These are phyloP conservation scores for Choristoneura rosaceana DNA, from an alignment of 2,888 invertebrate genomes.

Conservation along the genomic window DNA sequence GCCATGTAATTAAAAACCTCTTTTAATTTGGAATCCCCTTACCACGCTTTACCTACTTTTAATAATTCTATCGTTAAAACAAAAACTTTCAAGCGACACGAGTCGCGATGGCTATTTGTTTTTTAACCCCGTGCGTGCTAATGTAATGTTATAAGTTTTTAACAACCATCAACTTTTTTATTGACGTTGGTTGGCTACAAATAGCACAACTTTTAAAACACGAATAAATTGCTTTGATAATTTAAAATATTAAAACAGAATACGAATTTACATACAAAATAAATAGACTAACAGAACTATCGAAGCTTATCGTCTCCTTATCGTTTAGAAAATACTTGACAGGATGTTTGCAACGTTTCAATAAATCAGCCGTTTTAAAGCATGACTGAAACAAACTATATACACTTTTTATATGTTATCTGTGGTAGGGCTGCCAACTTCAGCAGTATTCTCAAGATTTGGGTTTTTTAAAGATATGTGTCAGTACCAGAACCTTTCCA, in stretches of 20 bases:
- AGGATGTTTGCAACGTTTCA: background rate
- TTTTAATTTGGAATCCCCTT: too few relatives aligned
- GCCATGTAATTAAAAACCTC: too few relatives aligned
- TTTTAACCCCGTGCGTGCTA: slow-evolving; percentile 24
- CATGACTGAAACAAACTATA: background rate
- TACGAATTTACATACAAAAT: too few relatives aligned
- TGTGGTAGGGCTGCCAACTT: background rate
- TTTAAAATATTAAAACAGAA: background rate
- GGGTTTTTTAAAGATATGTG: background rate
- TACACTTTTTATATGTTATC: background rate
- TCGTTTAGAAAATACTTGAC: background rate
- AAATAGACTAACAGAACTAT: too few relatives aligned
- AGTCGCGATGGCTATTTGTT: background rate
- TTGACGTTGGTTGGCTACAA: slow-evolving; percentile 3
- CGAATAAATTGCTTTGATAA: background rate
- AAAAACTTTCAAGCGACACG: slow-evolving; percentile 4
- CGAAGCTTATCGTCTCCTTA: too few relatives aligned
- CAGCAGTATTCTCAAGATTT: background rate
- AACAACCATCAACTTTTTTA: slow-evolving; percentile 24
- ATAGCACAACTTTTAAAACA: slow-evolving; percentile 22
- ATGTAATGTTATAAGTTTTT: slow-evolving; percentile 18
- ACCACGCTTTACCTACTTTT: background rate
- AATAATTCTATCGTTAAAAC: background rate
- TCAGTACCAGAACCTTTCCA: too few relatives aligned
- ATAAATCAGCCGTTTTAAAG: background rate